Percentiles rank a stretch among this genome's conserved stretches.
These are phyloP conservation scores for Cavia aperea DNA, from an alignment of 2,113 vertebrate genomes.

Conservation along the genomic window DNA sequence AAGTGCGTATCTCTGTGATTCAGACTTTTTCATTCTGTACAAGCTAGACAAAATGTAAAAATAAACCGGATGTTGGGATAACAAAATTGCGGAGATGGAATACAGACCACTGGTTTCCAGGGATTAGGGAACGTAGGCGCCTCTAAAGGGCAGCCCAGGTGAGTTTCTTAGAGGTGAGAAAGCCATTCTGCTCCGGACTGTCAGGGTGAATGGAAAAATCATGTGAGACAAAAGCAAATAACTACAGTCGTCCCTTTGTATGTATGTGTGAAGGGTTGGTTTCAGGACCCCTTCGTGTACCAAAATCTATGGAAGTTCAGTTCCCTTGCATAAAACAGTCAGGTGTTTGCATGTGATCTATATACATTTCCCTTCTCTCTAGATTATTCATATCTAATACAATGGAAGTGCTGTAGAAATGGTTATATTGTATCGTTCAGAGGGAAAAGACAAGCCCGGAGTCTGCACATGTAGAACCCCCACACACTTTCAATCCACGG, in stretches of 20 bases:
- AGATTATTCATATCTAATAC: no score
- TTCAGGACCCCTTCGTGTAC: not conserved
- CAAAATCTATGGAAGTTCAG: not conserved
- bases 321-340: not conserved
- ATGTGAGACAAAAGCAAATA: not conserved
- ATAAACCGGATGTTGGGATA: not conserved
- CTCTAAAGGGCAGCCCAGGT: not conserved
- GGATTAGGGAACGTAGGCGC: not conserved
- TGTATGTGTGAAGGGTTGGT: not conserved
- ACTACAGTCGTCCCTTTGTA: not conserved
- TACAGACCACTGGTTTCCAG: not conserved
- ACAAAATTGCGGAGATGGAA: not conserved
- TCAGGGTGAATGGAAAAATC: not conserved
- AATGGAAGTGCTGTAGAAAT: not conserved
- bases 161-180: not conserved
- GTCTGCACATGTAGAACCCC: no score
- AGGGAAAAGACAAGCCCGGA: not conserved
- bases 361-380: not conserved
- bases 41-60: constrained; percentile 39
- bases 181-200: not conserved
- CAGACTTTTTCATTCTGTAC: not conserved
- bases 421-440: not conserved
- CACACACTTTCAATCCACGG: not conserved
- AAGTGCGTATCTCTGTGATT: not conserved
- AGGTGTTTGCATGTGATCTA: not conserved